Percentiles rank a stretch among this genome's conserved stretches.
Evolutionary conservation across 1,140 invertebrate species (phyloP).

Genomic region (Venustaconcha ellipsiformis): DNA sequence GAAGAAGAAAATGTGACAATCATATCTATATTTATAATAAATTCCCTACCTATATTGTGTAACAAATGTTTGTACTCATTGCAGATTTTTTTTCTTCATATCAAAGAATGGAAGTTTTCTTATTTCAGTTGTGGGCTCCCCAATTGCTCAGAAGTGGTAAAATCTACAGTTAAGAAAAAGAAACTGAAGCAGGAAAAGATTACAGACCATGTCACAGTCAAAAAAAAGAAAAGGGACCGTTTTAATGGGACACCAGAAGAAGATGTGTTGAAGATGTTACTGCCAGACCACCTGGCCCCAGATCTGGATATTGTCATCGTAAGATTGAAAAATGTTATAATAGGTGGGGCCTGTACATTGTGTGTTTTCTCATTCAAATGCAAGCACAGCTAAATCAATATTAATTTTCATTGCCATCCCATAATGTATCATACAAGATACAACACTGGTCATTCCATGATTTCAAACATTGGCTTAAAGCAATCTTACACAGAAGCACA

Average conservation of each 20-base stretch:
- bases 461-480: background rate
- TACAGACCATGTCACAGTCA: conserved; percentile 73
- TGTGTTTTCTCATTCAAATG: background rate
- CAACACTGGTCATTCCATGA: background rate
- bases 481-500: background rate
- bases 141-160: no score
- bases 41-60: no score
- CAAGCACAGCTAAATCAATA: background rate
- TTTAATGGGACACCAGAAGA: conserved; percentile 98
- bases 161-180: conserved; percentile 8
- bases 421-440: background rate
- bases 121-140: no score
- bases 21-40: no score
- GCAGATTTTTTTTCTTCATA: no score
- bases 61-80: no score
- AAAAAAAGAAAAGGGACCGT: conserved; percentile 93
- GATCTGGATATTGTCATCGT: conserved; percentile 98
- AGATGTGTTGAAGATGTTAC: conserved; percentile 90
- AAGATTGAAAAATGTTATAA: conserved; percentile 73
- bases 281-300: conserved; percentile 92
- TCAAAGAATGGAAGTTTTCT: no score
- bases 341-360: background rate
- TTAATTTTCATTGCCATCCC: background rate
- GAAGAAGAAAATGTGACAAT: no score
- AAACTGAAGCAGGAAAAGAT: conserved; percentile 69